Conservation (phyloP, 2,113 vertebrate genomes). For the Chaetodon trifascialis region DNA sequence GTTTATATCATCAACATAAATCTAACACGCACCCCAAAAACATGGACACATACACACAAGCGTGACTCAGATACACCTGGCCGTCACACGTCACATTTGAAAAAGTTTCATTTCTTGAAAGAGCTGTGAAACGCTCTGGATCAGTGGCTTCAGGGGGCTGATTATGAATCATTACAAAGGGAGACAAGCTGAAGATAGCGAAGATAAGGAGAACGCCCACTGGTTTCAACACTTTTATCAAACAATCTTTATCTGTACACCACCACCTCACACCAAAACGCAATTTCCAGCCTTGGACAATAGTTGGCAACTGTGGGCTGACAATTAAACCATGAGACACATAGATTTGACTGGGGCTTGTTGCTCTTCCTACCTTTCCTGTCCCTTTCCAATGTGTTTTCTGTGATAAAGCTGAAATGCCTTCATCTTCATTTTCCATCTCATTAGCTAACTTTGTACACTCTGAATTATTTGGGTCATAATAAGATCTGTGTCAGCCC, state of each 20-base stretch:
- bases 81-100: not conserved
- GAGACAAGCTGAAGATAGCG: not conserved
- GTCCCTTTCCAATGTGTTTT: slow-evolving; percentile 1
- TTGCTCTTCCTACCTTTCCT: slow-evolving; percentile 28
- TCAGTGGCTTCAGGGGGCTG: slow-evolving; percentile 38
- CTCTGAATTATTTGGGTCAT: not conserved
- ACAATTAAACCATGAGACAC: not conserved
- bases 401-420: slow-evolving; percentile 30
- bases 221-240: not conserved
- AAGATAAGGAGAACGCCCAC: not conserved
- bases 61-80: slow-evolving; percentile 49
- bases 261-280: not conserved
- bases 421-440: not conserved
- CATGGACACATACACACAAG: not conserved
- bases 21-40: not conserved
- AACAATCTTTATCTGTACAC: not conserved
- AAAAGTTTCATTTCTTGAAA: slow-evolving; percentile 48
- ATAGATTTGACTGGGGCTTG: not conserved
- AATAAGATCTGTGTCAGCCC: slow-evolving; percentile 4
- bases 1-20: slow-evolving; percentile 60
- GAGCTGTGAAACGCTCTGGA: not conserved
- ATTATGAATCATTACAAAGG: slow-evolving; percentile 1
- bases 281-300: not conserved
- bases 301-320: not conserved
- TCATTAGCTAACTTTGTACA: not conserved